Evolutionary conservation across 2,113 vertebrate genomes (phyloP), one percentile per base, ranked within the genome.

Genomic region (Lasiurus cinereus): DNA sequence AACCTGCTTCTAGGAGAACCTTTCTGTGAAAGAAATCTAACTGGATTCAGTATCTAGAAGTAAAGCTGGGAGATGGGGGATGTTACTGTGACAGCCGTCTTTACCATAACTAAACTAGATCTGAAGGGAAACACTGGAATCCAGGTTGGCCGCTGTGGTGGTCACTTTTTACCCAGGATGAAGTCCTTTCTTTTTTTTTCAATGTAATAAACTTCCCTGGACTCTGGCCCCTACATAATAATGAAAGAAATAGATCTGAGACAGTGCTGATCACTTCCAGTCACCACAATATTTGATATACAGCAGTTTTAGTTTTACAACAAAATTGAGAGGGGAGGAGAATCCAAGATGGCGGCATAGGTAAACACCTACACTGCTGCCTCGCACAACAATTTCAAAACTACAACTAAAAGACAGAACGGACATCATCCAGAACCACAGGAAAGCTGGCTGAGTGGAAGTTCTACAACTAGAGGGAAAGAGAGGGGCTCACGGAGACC

Each of bases 1-100:
- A 79, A 89, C 29, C 64, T 89, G 48, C 77, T 94, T 93, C 85
- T 48, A 86, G 54, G 29, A 83, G 91, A 91, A 88, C 10, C 3
- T 50, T 90, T 88, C 50, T 82, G 31, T 62, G 70, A 80, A 89
- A 73, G 39, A 95, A 96, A 92, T 70, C 88, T 87, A 79, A 74
- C 3, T 43, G 46, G 67, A 87, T 62, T 87, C 59, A 85, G 29
- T 92, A 93, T 50, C 86, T 78, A 76, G 72, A 92, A 78, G 46
- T 33, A 69, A 92, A 94, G 74, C 72, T 46, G 14, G 36, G 18
- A 13, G 39, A 50, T 46, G 74, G 8, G 56, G 9, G 22, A 3
- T 8, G 56, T 56, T 70, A 83, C 12, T 36, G 8, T 66, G 56
- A 91, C 73, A 88, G 52, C 2, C 46, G 73, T 46, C 54, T 93